These are phyloP conservation scores for Phalacrocorax aristotelis DNA, from an alignment of 2,113 vertebrate species.

Conservation along the genomic window DNA sequence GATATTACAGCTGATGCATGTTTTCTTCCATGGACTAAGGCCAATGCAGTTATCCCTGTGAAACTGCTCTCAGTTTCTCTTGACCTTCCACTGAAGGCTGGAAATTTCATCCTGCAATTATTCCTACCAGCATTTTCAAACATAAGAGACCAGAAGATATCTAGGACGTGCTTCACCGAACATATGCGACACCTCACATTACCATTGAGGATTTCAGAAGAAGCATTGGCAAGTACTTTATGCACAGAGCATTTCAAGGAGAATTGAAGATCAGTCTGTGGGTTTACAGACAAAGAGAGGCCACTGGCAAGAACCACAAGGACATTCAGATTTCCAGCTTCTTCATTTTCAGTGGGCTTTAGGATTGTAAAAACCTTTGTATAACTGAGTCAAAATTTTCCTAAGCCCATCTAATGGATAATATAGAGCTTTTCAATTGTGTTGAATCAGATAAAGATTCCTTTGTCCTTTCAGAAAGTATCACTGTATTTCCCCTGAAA, in stretches of 20 bases:
- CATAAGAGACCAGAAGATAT: not conserved
- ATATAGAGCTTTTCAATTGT: not conserved
- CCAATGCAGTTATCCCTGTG: not conserved
- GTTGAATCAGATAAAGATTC: not conserved
- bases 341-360: not conserved
- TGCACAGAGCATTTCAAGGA: not conserved
- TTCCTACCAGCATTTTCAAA: not conserved
- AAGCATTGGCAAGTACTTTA: not conserved
- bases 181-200: not conserved
- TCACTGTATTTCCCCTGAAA: not conserved
- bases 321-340: not conserved
- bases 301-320: not conserved
- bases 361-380: not conserved
- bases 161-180: not conserved
- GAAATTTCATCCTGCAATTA: not conserved
- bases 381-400: not conserved
- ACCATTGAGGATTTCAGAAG: not conserved
- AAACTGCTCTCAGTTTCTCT: not conserved
- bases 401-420: not conserved
- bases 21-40: not conserved
- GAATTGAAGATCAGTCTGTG: not conserved
- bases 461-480: not conserved
- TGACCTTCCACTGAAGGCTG: not conserved
- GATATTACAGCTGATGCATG: not conserved
- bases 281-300: not conserved